Conservation (phyloP, 1,140 invertebrate genomes). For the Temnothorax longispinosus region DNA sequence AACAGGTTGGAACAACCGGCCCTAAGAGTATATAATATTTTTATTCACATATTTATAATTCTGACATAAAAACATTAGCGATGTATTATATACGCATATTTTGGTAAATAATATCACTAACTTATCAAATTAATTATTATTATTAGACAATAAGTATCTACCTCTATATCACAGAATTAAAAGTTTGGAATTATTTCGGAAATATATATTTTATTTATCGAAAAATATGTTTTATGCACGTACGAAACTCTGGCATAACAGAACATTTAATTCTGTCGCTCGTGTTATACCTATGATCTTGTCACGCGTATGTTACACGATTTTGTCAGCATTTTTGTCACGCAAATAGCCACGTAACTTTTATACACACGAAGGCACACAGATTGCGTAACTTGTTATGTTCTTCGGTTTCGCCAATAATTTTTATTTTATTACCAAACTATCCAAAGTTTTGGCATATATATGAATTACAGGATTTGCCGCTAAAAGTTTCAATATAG, state of each 20-base stretch:
- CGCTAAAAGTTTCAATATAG: background rate
- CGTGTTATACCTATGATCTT: background rate
- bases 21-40: too few relatives aligned
- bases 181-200: too few relatives aligned
- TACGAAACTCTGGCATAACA: background rate
- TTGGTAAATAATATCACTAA: too few relatives aligned
- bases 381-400: constrained; percentile 38
- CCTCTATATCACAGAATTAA: too few relatives aligned
- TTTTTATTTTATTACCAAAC: constrained; percentile 1
- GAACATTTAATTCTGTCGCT: background rate
- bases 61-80: too few relatives aligned
- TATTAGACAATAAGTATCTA: too few relatives aligned
- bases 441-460: background rate
- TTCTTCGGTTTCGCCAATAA: background rate
- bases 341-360: constrained; percentile 37
- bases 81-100: too few relatives aligned
- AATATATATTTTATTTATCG: background rate
- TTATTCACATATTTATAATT: too few relatives aligned
- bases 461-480: background rate
- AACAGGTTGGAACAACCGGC: too few relatives aligned
- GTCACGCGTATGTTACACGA: constrained; percentile 33
- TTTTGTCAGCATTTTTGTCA: constrained; percentile 46
- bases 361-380: background rate
- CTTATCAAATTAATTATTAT: too few relatives aligned
- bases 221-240: background rate